Base-by-base conservation (phyloP, 2,113 vertebrate genomes). In the Pao palembangensis region DNA sequence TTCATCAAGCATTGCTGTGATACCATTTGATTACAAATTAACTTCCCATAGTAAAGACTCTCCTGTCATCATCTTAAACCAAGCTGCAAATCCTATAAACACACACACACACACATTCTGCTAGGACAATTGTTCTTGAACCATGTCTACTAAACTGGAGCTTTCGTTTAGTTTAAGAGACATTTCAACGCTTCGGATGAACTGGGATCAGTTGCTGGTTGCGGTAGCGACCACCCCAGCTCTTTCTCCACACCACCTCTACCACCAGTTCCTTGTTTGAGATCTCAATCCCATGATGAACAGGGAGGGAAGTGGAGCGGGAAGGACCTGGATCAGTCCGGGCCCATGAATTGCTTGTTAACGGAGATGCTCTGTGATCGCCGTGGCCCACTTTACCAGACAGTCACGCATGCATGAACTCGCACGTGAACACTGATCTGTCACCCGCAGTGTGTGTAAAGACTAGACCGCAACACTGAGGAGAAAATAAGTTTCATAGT, bases 331-430 rank as follows among this genome's bases (percentile, higher is more conserved):
- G 67, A 73, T 74, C 58, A 21, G 59, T 72, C 59, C 20, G 42
- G 20, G 54, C 71, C 65, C 47, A 46, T 76, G 74, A 77, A 82
- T 83, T 76, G 78, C 57, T 74, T 57, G 3, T 20, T 58, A 71
- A 53, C 47, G 49, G 63, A 71, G 70, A 78, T 78, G 70, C 58
- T 61, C 47, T 55, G 41, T 51, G 73, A 84, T 80, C 6, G 57
- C 64, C 62, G 61, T 75, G 71, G 38, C 61, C 81, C 75, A 78
- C 58, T 72, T 68, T 48, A 76, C 55, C 48, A 31, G 55, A 60
- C 64, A 60, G 15, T 68, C 44, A 61, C 42, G 23, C 61, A 55
- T 46, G 51, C 34, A 43, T 41, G 21, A 55, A 55, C 44, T 12
- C 25, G 34, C 49, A 28, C 51, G 47, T 31, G 31, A 34, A 46